Percentiles rank a stretch among this genome's conserved stretches.
Conservation (phyloP, 2,797 vertebrate genomes). For the Cossypha heuglini region DNA sequence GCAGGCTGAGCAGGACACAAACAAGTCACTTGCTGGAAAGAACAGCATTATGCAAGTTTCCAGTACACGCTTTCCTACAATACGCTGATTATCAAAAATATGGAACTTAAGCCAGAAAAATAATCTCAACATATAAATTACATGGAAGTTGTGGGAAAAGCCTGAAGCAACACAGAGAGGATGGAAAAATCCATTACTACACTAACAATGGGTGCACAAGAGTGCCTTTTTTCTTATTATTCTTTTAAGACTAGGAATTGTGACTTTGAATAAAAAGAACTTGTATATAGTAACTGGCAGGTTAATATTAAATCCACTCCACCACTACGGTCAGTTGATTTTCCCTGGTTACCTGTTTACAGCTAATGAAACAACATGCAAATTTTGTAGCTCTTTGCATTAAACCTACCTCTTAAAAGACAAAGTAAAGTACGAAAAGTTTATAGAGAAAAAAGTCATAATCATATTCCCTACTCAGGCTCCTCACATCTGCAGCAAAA, state of each 20-base stretch:
- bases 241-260: neutral
- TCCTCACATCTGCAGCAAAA: neutral
- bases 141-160: neutral
- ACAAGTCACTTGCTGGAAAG: neutral
- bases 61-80: neutral
- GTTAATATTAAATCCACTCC: slow-evolving; percentile 45
- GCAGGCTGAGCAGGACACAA: neutral
- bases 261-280: neutral
- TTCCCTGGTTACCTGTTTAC: neutral
- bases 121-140: neutral
- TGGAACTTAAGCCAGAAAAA: neutral
- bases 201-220: neutral
- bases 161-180: neutral
- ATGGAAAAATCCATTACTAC: neutral
- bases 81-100: neutral
- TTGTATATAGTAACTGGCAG: neutral
- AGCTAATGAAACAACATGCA: neutral
- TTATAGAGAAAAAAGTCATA: neutral
- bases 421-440: neutral
- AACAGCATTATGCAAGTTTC: neutral
- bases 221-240: neutral
- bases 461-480: neutral
- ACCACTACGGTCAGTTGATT: neutral
- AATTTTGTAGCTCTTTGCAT: neutral
- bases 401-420: neutral